Evolutionary conservation across 2,888 invertebrate species (phyloP), one percentile per base, ranked within the genome.

Genomic region (Diplolepis rosae): DNA sequence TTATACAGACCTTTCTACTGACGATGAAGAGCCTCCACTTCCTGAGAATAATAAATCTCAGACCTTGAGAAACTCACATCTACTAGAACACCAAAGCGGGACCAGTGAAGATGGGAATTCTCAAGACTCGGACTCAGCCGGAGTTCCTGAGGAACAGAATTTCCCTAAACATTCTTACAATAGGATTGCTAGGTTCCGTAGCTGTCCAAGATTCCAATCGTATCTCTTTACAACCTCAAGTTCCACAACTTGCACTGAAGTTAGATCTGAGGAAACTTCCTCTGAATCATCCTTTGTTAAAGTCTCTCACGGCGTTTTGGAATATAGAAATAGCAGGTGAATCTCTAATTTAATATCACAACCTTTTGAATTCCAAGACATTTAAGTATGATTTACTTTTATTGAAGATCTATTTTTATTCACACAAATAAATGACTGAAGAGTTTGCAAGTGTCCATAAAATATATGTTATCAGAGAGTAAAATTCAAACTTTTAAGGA

Each of bases 281-380:
- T 80, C 83, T 27, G 82, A 84, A 66, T 80, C 84, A 56, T 84
- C 87, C 1, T 82, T 85, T 65, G 80, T 85, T 52, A 83, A 84
- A 76, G 85, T 89, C 80, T 85, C 88, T 1, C 88, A 85, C 72
- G 84, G 85, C 70, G 84, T 89, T 69, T 76, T 89, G 66, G 87
- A 89, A 67, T 89, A 88, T 73, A 83, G 87, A 30, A 87, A 81
- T 74, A 88, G 85, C 77, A 87, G 88, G 88, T 88, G 73, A 65
- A 32, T 69, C n/a, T 67, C 30, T n/a, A n/a, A n/a, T n/a, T n/a
- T n/a, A n/a, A n/a, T 48, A 18, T 22, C 11, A 22, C 11, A 45
- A 48, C 11, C 22, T 48, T 48, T 48, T 22, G 11, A 22, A 4
- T 22, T 22, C 18, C 4, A 48, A 48, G 11, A 9, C 4, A 18